Evolutionary conservation across 2,888 invertebrate species (phyloP), one percentile per base, ranked within the genome.

Genomic region (Limnephilus rhombicus): DNA sequence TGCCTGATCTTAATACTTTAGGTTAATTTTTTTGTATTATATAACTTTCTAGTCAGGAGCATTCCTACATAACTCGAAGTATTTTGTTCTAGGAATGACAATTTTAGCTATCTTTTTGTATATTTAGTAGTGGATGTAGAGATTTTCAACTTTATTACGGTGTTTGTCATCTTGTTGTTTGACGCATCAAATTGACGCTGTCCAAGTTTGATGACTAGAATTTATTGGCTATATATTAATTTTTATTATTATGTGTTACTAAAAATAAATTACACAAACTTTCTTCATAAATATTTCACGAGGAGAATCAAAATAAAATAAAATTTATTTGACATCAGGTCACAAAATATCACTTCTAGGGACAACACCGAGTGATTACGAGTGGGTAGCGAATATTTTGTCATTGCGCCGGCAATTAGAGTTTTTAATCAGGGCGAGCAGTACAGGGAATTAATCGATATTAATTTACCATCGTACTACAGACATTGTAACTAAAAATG

Each of bases 31-130:
- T 83, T 83, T 83, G 31, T 85, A 85, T 90, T 82, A 29, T 91
- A 80, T 80, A 91, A 29, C 12, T 80, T 80, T 91, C 91, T 91
- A 91, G 91, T 91, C 91, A 89, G 91, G 83, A 80, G 37, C 91
- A 91, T 91, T 91, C 91, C 91, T 85, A 85, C 41, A 29, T 80
- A 85, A 85, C n/a, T 53, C 45, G 37, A 31, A 81, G 45, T 89
- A n/a, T 90, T 68, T 82, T 90, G 29, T 85, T 37, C 85, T 86
- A 86, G 80, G 86, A 80, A 85, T 41, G 86, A 91, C 41, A 37
- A 41, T 68, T 68, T 68, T 90, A 85, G 85, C 85, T 90, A 90
- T 90, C 34, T 90, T 90, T 90, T 82, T 24, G 29, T 90, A 53
- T 53, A 29, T 29, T 86, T 86, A n/a, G 24, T 86, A 86, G 86